Base-by-base conservation (phyloP, 2,797 vertebrate genomes). In the Otolemur crassicaudatus region DNA sequence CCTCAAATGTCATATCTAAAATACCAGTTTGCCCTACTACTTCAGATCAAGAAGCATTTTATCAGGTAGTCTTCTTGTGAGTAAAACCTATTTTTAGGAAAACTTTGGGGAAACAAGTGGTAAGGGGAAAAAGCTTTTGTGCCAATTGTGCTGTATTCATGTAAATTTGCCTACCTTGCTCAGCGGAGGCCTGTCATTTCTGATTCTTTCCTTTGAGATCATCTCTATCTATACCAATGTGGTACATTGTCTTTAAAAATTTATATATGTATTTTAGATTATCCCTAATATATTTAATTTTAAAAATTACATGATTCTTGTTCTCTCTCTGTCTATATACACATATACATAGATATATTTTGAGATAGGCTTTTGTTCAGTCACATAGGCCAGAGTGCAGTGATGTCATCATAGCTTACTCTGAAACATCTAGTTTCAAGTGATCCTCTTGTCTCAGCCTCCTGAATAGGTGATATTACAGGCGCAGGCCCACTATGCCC, bases 1-100 rank as follows among this genome's bases (percentile, higher is more conserved):
- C 46, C 46, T 90, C 81, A 84, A 53, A 72, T 23, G 31, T 72
- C 7, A 11, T 40, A 92, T 84, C 12, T 69, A 79, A 96, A 56
- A 58, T 49, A 84, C 16, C 1, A 63, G 7, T 76, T 85, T 76
- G 7, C 6, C 11, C 5, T 61, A 27, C 49, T 79, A 34, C 37
- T 88, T 61, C 25, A 89, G 37, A 23, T 65, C n/a, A 88, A 11
- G 4, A 77, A 29, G 49, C 16, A 72, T 29, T 84, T 63, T 46
- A 46, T 76, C 34, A 90, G n/a, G 53, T 56, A 23, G 29, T 65
- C 58, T n/a, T 76, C 25, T 72, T 90, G 17, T 69, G 25, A 94
- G 65, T 84, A 96, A 94, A 92, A 82, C 9, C 65, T n/a, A 43
- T 72, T 29, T 84, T 63, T 61, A 84, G 79, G 34, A 56, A 67